phyloP scores from a whole-genome alignment of 2,888 invertebrate species.

The Oxytorus armatus region DNA sequence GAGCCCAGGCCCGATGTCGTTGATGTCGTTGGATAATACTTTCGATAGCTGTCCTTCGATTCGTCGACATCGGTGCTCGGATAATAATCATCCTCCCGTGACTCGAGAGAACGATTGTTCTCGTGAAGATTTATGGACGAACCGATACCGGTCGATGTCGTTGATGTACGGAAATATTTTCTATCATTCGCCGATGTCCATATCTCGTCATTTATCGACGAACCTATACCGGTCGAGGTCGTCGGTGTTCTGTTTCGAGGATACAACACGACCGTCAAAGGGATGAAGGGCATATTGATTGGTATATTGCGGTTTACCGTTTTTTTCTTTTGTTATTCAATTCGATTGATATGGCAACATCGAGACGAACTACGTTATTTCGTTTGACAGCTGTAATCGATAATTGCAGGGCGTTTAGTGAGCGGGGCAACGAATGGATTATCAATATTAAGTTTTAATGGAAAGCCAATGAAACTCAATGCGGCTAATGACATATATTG shows the following conservation, averaged over 20 bases:
- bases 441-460: neutral
- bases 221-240: constrained; percentile 77
- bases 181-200: constrained; percentile 79
- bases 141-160: constrained; percentile 79
- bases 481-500: neutral
- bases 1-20: constrained; percentile 80
- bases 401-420: neutral
- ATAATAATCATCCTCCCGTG: constrained; percentile 78
- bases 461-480: neutral
- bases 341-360: constrained; percentile 3
- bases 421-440: neutral
- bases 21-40: constrained; percentile 78
- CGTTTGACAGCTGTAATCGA: neutral
- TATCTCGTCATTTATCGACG: constrained; percentile 79
- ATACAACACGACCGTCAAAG: constrained; percentile 7
- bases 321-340: neutral
- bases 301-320: neutral
- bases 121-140: constrained; percentile 80
- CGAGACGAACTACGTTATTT: neutral
- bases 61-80: constrained; percentile 78
- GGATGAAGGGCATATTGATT: neutral
- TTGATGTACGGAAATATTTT: constrained; percentile 78
- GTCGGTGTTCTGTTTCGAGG: constrained; percentile 75
- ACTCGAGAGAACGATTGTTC: constrained; percentile 79
- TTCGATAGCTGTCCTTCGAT: constrained; percentile 71